Percentiles rank a stretch among this genome's conserved stretches.
Evolutionary conservation across 1,140 invertebrate genomes (phyloP).

Genomic region (Aphaenogaster rudis): DNA sequence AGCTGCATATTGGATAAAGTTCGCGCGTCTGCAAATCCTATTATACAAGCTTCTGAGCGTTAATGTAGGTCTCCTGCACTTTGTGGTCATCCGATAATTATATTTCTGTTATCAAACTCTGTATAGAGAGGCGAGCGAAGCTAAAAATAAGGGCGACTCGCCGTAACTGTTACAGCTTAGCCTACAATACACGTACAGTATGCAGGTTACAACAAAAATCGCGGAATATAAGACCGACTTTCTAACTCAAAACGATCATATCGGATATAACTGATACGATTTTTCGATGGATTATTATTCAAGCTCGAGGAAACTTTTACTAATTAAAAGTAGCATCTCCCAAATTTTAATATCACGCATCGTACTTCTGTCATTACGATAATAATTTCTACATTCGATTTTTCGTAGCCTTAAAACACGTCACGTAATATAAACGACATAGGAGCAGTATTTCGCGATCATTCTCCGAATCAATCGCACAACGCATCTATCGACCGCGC

Average conservation of each 20-base stretch:
- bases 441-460: neutral
- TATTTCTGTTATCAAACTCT: slow-evolving; percentile 54
- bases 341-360: neutral
- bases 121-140: neutral
- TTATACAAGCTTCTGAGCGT: slow-evolving; percentile 53
- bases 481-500: neutral
- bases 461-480: slow-evolving; percentile 37
- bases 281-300: neutral
- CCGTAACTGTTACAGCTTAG: slow-evolving; percentile 24
- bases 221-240: neutral
- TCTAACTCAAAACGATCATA: neutral
- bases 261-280: neutral
- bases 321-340: neutral
- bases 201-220: neutral
- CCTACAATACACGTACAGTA: neutral
- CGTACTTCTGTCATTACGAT: neutral
- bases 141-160: slow-evolving; percentile 53
- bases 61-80: slow-evolving; percentile 55
- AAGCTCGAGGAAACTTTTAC: no score
- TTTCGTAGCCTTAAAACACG: neutral
- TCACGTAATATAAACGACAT: neutral
- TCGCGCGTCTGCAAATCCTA: slow-evolving; percentile 59
- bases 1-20: slow-evolving; percentile 64
- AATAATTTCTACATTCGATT: neutral
- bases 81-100: slow-evolving; percentile 62